A percentile compares a stretch with the other conserved stretches of the same genome.
Evolutionary conservation across 2,888 invertebrate species (phyloP).

Genomic region (Lasioglossum vierecki): DNA sequence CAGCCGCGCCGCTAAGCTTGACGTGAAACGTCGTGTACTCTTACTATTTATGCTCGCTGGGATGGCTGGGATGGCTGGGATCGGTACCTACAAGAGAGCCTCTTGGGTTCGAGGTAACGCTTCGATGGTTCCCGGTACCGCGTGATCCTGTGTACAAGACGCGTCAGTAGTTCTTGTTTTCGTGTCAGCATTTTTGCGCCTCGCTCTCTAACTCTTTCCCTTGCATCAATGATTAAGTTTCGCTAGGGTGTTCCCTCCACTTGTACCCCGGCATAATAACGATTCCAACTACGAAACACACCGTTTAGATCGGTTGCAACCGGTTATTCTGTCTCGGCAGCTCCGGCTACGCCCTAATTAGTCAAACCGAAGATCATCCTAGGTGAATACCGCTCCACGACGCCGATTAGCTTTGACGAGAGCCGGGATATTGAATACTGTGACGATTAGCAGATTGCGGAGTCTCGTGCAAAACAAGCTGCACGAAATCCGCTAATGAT

Average conservation of each 20-base stretch:
- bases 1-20: conserved; percentile 47
- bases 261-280: background rate
- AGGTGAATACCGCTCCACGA: background rate
- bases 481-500: background rate
- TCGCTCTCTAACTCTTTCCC: background rate
- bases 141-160: conserved; percentile 24
- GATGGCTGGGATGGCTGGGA: conserved; percentile 36
- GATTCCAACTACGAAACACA: background rate
- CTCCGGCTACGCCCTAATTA: background rate
- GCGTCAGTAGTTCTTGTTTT: conserved; percentile 46
- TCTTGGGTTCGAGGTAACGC: conserved; percentile 44
- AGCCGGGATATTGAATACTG: background rate
- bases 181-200: conserved; percentile 19
- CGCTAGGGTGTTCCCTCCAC: background rate
- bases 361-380: background rate
- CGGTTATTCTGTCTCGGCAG: background rate
- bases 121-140: conserved; percentile 45
- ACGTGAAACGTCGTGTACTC: conserved; percentile 54
- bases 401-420: background rate
- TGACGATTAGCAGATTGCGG: background rate
- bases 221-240: background rate
- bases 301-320: background rate
- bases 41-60: conserved; percentile 47
- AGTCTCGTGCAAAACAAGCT: no score
- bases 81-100: conserved; percentile 34